These are phyloP conservation scores for Ceryle rudis DNA, from an alignment of 2,797 vertebrate genomes.

Conservation along the genomic window DNA sequence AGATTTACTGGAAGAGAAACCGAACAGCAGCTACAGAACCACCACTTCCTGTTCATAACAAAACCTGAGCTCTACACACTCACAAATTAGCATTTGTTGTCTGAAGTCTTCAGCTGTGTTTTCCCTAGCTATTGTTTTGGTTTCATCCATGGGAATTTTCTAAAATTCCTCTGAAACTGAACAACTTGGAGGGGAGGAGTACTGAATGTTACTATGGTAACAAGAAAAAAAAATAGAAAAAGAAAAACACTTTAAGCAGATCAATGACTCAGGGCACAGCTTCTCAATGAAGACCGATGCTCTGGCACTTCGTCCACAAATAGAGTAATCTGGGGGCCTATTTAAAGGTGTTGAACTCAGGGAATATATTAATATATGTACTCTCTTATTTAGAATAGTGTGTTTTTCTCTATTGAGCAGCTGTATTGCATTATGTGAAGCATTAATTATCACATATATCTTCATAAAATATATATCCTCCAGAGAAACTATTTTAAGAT, in stretches of 20 bases:
- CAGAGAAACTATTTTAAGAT: neutral
- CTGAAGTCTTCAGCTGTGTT: constrained; percentile 17
- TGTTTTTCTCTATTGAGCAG: neutral
- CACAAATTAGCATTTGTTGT: neutral
- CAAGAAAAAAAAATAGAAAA: neutral
- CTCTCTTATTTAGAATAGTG: neutral
- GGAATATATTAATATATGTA: neutral
- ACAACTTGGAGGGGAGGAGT: neutral
- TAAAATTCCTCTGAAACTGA: constrained; percentile 20
- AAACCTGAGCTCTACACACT: neutral
- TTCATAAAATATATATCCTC: neutral
- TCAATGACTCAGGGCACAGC: neutral
- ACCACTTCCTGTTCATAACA: constrained; percentile 26
- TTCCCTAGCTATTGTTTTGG: neutral
- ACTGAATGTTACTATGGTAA: constrained; percentile 21
- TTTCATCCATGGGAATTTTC: constrained; percentile 7
- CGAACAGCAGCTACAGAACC: constrained; percentile 13
- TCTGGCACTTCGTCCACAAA: neutral
- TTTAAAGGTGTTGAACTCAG: neutral
- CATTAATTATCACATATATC: neutral
- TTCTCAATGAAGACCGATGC: rapidly evolving
- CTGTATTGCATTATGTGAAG: neutral
- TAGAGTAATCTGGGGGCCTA: neutral
- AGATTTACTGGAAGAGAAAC: constrained; percentile 66
- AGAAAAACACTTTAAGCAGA: neutral